Conservation (phyloP, 2,113 vertebrate species). For the Solea solea region DNA sequence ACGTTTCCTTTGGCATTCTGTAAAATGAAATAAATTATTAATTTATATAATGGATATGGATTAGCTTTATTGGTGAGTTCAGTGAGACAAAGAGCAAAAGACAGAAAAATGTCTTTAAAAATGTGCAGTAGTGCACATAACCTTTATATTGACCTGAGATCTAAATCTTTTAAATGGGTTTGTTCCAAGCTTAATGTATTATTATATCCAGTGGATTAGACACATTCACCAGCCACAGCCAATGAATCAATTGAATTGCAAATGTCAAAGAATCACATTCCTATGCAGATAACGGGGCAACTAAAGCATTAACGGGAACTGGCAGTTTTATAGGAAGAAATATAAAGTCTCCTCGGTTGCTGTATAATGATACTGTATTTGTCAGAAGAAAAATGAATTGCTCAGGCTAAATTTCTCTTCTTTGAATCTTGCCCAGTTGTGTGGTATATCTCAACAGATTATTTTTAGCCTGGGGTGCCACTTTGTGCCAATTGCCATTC, state of each 20-base stretch:
- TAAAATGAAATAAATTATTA: no score
- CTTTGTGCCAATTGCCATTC: constrained; percentile 72
- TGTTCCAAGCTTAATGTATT: no score
- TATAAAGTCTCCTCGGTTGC: constrained; percentile 10
- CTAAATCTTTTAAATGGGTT: no score
- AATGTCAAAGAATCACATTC: background rate
- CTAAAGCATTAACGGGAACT: background rate
- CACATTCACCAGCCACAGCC: background rate
- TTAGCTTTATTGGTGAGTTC: no score
- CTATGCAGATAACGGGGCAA: background rate
- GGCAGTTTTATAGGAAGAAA: constrained; percentile 9
- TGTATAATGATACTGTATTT: background rate
- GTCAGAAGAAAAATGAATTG: constrained; percentile 26
- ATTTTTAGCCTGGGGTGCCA: constrained; percentile 67
- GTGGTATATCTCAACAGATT: constrained; percentile 47
- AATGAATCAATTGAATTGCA: background rate
- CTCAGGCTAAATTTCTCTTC: constrained; percentile 20
- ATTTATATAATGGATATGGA: no score
- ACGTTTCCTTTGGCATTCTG: no score
- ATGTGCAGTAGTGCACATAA: no score
- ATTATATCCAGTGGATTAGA: background rate
- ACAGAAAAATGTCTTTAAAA: no score
- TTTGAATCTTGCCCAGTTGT: constrained; percentile 45
- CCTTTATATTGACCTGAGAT: no score
- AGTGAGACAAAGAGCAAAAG: no score